Base-by-base conservation (phyloP, 2,888 invertebrate genomes). In the Orthonevra nobilis region DNA sequence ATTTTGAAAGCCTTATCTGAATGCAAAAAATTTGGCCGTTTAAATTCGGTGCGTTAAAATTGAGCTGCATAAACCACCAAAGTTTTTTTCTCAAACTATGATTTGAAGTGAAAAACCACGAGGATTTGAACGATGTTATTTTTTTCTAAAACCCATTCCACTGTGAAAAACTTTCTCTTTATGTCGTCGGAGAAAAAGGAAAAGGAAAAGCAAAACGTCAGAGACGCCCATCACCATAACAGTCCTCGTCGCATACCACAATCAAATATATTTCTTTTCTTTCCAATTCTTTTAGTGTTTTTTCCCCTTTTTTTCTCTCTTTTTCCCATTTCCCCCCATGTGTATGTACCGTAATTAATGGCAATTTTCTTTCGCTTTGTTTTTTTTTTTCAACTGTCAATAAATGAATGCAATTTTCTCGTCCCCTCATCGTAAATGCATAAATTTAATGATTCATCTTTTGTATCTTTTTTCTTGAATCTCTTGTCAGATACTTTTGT, bases 361-460 rank as follows among this genome's bases (percentile, higher is more conserved):
- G 36, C 63, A 20, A 48, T 50, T 60, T 46, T 38, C 42, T 48
- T 50, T 42, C 48, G 42, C 44, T 60, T 46, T 38, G 34, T 48
- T 50, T 42, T 40, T 58, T 44, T 50, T 19, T 50, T 60, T 50
- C 26, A 58, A 17, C 34, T 70, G 63, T 40, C 75, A 70, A 70
- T 70, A 63, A 63, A 75, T 75, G 61, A 50, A 42, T 63, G 75
- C 48, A 63, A 69, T 69, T 61, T 69, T 42, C 50, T 14, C 50
- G 32, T 60, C 26, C 58, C 68, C 54, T 38, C 46, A 32, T 46
- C 52, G 69, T 20, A 34, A 61, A 56, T 74, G 70, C 56, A 70
- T 58, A 70, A 30, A 63, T 70, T 77, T 42, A 70, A 77, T 77
- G 70, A 64, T 63, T 70, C 38, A 58, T 70, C 69, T 56, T 63